Evolutionary conservation across 2,888 invertebrate species (phyloP).

Genomic region (Brassicogethes aeneus): DNA sequence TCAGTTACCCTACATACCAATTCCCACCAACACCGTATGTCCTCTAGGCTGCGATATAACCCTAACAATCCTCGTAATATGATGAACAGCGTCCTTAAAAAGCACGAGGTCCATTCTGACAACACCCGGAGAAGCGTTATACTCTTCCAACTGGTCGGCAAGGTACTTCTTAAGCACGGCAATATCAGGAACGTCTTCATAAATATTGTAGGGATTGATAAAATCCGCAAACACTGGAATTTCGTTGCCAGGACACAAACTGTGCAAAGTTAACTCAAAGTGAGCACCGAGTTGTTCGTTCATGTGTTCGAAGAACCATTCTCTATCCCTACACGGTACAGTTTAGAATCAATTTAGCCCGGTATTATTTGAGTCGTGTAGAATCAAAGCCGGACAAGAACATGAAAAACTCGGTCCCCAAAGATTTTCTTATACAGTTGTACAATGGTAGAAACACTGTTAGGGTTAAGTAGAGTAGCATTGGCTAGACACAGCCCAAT

Average conservation of each 20-base stretch:
- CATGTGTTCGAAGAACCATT: slow-evolving; percentile 65
- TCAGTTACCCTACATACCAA: slow-evolving; percentile 42
- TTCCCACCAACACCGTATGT: slow-evolving; percentile 75
- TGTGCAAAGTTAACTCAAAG: slow-evolving; percentile 73
- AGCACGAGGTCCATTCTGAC: slow-evolving; percentile 74
- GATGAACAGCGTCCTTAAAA: slow-evolving; percentile 80
- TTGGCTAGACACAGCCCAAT: too few species aligned
- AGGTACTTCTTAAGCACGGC: slow-evolving; percentile 48
- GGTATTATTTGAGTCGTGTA: not conserved
- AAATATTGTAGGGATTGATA: slow-evolving; percentile 65
- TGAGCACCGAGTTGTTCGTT: slow-evolving; percentile 66
- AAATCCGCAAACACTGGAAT: slow-evolving; percentile 72
- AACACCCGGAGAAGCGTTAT: slow-evolving; percentile 71
- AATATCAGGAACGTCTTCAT: slow-evolving; percentile 60
- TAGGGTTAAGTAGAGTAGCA: too few species aligned
- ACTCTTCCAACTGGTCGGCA: slow-evolving; percentile 57
- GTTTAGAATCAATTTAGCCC: too few species aligned
- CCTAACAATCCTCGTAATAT: slow-evolving; percentile 71
- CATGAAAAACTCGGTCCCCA: too few species aligned
- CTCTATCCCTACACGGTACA: slow-evolving; percentile 57
- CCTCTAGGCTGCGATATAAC: slow-evolving; percentile 79
- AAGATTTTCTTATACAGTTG: too few species aligned
- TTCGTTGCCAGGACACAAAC: slow-evolving; percentile 62
- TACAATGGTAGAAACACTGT: too few species aligned
- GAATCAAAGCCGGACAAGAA: not conserved